phyloP scores from a whole-genome alignment of 2,888 invertebrate species.

The Lithophane semibrunnea region DNA sequence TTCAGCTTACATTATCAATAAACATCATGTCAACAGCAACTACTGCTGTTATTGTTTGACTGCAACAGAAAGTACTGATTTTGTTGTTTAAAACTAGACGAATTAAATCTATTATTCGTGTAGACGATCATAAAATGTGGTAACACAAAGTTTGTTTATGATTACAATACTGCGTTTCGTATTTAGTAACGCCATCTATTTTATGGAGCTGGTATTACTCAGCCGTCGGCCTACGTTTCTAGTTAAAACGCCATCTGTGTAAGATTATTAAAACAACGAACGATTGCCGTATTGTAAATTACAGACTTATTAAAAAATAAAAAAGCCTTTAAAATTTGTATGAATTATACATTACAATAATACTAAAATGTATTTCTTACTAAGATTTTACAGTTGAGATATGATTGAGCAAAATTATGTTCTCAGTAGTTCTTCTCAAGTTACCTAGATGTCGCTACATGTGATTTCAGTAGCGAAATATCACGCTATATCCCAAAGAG shows the following conservation, averaged over 20 bases:
- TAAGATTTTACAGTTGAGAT: background rate
- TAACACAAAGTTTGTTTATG: too few species aligned
- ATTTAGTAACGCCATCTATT: conserved; percentile 49
- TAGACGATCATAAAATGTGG: background rate
- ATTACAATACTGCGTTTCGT: background rate
- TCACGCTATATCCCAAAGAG: background rate
- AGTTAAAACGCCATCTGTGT: conserved; percentile 51
- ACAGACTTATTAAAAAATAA: background rate
- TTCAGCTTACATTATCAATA: background rate
- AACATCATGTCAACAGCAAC: background rate
- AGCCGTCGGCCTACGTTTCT: accelerated
- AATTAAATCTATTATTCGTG: background rate
- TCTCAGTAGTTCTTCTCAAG: background rate
- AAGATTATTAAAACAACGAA: background rate
- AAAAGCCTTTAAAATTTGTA: background rate
- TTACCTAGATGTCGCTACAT: conserved; percentile 52
- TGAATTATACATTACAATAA: background rate
- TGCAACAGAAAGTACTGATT: background rate
- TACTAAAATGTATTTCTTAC: background rate
- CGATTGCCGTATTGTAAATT: background rate
- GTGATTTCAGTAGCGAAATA: background rate
- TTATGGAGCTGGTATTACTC: background rate
- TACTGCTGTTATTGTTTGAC: background rate
- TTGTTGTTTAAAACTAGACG: too few species aligned
- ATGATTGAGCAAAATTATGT: too few species aligned